A percentile compares a stretch with the other conserved stretches of the same genome.
Conservation (phyloP, 1,140 invertebrate genomes). For the Lepidurus couesii region DNA sequence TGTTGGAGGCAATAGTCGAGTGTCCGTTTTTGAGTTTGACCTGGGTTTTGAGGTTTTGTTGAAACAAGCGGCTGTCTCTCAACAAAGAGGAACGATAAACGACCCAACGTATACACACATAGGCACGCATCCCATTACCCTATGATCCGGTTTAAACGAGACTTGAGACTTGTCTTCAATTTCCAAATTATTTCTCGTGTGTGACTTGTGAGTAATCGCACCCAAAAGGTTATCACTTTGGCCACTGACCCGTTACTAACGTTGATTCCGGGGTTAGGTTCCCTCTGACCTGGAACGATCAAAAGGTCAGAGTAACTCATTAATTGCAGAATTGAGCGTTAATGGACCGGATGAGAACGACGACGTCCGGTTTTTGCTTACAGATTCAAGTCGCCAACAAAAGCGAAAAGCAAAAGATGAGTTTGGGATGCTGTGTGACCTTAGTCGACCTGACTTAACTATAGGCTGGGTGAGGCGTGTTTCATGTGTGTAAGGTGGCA, state of each 20-base stretch:
- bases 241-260: not conserved
- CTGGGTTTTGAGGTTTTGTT: slow-evolving; percentile 14
- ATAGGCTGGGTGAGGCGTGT: not conserved
- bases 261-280: no score
- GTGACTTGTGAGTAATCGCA: no score
- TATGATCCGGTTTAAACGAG: not conserved
- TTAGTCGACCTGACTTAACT: not conserved
- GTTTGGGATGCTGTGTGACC: slow-evolving; percentile 16
- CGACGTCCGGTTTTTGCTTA: not conserved
- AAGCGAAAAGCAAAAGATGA: not conserved
- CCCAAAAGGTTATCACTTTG: not conserved
- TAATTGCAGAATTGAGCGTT: slow-evolving; percentile 5
- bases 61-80: not conserved
- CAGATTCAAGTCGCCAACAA: not conserved
- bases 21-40: not conserved
- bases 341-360: not conserved
- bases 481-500: not conserved
- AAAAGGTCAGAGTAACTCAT: not conserved
- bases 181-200: no score
- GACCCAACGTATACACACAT: not conserved
- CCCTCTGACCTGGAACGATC: slow-evolving; percentile 5
- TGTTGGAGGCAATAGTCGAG: not conserved
- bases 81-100: no score
- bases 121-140: slow-evolving; percentile 5
- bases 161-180: not conserved